A percentile compares a stretch with the other conserved stretches of the same genome.
Conservation (phyloP, 2,888 invertebrate genomes). For the Catocala sponsa region DNA sequence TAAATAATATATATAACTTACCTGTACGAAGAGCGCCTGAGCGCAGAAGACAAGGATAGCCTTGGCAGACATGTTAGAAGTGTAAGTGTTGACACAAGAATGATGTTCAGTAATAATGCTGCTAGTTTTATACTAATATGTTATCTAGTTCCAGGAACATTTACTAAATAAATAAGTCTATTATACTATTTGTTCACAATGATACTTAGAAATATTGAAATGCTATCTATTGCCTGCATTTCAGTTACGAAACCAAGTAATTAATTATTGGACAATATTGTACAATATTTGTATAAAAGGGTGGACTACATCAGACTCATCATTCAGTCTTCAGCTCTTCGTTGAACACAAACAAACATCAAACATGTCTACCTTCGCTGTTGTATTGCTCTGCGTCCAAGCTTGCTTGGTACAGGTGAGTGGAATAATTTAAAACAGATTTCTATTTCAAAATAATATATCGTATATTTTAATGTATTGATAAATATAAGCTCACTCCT, state of each 20-base stretch:
- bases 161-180: not conserved
- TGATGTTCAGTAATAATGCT: slow-evolving; percentile 10
- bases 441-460: slow-evolving; percentile 16
- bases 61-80: slow-evolving; percentile 54
- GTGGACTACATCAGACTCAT: not conserved
- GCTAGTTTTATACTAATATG: slow-evolving; percentile 40
- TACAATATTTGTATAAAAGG: slow-evolving; percentile 10
- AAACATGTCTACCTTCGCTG: slow-evolving; percentile 37
- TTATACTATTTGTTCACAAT: not conserved
- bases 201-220: not conserved
- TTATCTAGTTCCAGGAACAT: slow-evolving; percentile 4
- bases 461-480: no score
- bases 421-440: not conserved
- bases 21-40: slow-evolving; percentile 43
- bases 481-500: no score
- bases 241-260: not conserved
- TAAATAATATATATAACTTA: slow-evolving; percentile 3
- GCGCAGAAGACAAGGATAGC: slow-evolving; percentile 53
- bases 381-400: slow-evolving; percentile 44
- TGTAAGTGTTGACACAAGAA: slow-evolving; percentile 21
- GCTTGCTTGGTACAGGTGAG: slow-evolving; percentile 30
- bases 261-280: not conserved
- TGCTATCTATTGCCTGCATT: no score
- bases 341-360: slow-evolving; percentile 17
- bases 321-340: slow-evolving; percentile 28